A percentile compares a stretch with the other conserved stretches of the same genome.
These are phyloP conservation scores for Epizoanthus illoricatus DNA, from an alignment of 92 coral and sea anemone genomes.

Conservation along the genomic window DNA sequence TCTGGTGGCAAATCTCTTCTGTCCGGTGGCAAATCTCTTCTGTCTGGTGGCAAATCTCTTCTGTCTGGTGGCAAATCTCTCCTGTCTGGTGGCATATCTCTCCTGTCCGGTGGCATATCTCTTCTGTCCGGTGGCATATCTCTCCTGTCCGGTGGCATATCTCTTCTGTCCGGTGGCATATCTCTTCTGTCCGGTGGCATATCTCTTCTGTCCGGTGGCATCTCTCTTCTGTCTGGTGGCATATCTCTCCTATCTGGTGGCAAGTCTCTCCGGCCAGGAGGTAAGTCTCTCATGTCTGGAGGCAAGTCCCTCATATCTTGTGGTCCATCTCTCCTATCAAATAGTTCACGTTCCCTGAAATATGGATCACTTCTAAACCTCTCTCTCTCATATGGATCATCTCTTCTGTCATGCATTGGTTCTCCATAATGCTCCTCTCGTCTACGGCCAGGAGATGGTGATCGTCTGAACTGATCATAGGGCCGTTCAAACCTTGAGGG, in stretches of 20 bases:
- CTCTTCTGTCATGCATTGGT: conserved; percentile 65
- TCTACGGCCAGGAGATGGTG: conserved; percentile 69
- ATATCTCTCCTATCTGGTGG: neutral
- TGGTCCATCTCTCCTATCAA: conserved; percentile 59
- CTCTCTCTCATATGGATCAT: conserved; percentile 76
- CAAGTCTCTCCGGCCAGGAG: conserved; percentile 13
- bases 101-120: conserved; percentile 5
- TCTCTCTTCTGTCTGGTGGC: conserved; percentile 1
- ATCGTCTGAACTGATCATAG: conserved; percentile 66
- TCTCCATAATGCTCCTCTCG: conserved; percentile 60
- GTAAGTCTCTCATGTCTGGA: conserved; percentile 29
- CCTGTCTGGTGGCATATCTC: conserved; percentile 12
- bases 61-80: conserved; percentile 6
- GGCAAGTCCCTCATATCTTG: conserved; percentile 19
- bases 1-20: neutral
- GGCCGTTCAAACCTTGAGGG: conserved; percentile 82
- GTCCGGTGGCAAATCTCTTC: neutral
- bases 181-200: conserved; percentile 10
- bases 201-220: conserved; percentile 1
- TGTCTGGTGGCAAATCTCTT: neutral
- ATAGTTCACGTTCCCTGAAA: conserved; percentile 62
- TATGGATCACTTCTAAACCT: conserved; percentile 84
- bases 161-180: conserved; percentile 23
- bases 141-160: conserved; percentile 17
- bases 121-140: conserved; percentile 20